phyloP scores from a whole-genome alignment of 2,888 invertebrate species.

The Deilephila porcellus region DNA sequence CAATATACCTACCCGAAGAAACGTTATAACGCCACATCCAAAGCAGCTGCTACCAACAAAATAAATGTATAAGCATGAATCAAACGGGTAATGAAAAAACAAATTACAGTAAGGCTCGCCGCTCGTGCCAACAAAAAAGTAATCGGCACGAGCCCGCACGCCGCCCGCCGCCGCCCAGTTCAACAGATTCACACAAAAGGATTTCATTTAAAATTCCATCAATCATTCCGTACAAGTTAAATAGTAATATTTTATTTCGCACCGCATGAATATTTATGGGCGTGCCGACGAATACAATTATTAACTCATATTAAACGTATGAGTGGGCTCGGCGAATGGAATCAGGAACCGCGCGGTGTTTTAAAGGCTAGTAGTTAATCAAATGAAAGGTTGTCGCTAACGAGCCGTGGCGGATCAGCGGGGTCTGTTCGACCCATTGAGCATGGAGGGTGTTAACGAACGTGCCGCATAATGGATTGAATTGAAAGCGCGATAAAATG shows the following conservation, averaged over 20 bases:
- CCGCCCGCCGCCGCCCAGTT: not conserved
- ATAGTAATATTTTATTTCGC: slow-evolving; percentile 20
- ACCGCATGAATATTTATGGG: slow-evolving; percentile 16
- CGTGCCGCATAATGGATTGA: slow-evolving; percentile 42
- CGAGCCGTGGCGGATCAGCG: slow-evolving; percentile 43
- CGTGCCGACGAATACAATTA: slow-evolving; percentile 20
- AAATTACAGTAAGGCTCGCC: not conserved
- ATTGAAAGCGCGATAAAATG: slow-evolving; percentile 43
- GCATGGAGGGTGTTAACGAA: slow-evolving; percentile 35
- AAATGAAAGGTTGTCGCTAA: slow-evolving; percentile 52
- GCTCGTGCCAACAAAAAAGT: not conserved
- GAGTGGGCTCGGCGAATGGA: not conserved
- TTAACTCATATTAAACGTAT: slow-evolving; percentile 5
- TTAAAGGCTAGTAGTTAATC: slow-evolving; percentile 45
- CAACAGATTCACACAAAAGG: slow-evolving; percentile 16
- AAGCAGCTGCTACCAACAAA: not conserved
- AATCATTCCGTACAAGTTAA: slow-evolving; percentile 23
- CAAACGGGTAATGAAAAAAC: not conserved
- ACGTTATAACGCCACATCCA: not conserved
- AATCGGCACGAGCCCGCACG: not conserved
- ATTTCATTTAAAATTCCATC: slow-evolving; percentile 25
- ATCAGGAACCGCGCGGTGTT: slow-evolving; percentile 14
- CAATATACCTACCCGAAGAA: too few species aligned
- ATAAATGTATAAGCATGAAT: not conserved
- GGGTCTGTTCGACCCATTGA: slow-evolving; percentile 46